Base-by-base conservation (phyloP, 2,113 vertebrate species). In the Oriolus oriolus region DNA sequence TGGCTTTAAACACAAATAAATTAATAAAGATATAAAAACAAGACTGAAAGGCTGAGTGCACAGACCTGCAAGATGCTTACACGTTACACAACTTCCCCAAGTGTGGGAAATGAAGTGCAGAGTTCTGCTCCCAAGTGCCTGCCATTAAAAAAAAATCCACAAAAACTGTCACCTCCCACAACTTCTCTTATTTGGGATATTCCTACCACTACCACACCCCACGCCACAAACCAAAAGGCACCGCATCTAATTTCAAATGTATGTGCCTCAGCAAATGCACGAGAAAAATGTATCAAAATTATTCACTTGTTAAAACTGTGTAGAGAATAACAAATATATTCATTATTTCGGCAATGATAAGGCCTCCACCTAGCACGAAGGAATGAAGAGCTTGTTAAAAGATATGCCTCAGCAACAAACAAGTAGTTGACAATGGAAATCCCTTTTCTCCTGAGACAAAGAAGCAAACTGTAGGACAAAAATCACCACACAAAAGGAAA, bases 401-500 rank as follows among this genome's bases (percentile, higher is more conserved):
- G 63, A 64, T 5, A 12, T 0, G 37, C 45, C 50, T 39, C 27
- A 54, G 50, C 41, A 54, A 70, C 52, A 80, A 87, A 26, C 65
- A 45, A 50, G n/a, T 2, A 2, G 9, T 4, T 47, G 65, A 78
- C 60, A 91, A 81, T 19, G 52, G 81, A 77, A 94, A 70, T 16
- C 54, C 44, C 64, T 66, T 69, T 84, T 59, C 71, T 85, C 75
- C 30, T 2, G 12, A 65, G 54, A 84, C 84, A 93, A 89, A 89
- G 88, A 23, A 63, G 71, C 35, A 20, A 97, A 80, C 28, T 42
- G 57, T 33, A 39, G 50, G 42, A 31, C 31, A 88, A 85, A 83
- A 94, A 56, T 8, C 73, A 63, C 30, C 13, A 5, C 64, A 91
- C 74, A 82, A 79, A 84, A 93, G 79, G 53, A 83, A 93, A 88